phyloP scores from a whole-genome alignment of 2,113 vertebrate species.

The Pongo abelii region DNA sequence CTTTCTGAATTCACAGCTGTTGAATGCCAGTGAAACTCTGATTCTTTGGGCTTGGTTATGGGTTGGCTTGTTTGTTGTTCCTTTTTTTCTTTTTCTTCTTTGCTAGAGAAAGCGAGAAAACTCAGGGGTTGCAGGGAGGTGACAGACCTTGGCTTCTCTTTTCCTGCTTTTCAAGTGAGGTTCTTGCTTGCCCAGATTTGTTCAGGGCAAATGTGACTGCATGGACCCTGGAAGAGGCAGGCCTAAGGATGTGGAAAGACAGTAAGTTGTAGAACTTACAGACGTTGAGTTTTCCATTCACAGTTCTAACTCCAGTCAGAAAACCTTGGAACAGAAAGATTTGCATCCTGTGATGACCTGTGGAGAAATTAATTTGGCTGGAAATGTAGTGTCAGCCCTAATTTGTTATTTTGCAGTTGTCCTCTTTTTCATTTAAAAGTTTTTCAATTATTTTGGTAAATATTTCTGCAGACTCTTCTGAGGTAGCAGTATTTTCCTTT shows the following conservation, averaged over 20 bases:
- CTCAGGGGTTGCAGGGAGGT: background rate
- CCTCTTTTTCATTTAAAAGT: background rate
- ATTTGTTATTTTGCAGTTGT: background rate
- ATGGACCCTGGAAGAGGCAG: background rate
- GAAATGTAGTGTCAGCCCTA: background rate
- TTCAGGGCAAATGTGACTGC: background rate
- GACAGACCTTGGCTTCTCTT: background rate
- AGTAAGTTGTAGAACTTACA: background rate
- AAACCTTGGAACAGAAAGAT: background rate
- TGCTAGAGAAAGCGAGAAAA: background rate
- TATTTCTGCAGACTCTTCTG: background rate
- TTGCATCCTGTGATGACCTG: background rate
- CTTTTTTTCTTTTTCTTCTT: background rate
- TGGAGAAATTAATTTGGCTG: background rate
- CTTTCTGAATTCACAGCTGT: background rate
- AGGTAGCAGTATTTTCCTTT: background rate
- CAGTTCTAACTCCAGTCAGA: background rate
- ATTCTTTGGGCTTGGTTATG: background rate
- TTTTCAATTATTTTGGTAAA: background rate
- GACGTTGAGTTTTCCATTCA: background rate
- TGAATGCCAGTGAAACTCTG: background rate
- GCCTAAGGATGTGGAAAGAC: background rate
- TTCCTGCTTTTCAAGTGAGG: constrained; percentile 10
- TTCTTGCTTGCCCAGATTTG: constrained; percentile 34
- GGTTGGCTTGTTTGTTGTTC: background rate